Conservation (phyloP, 2,888 invertebrate species). For the Diarsia rubi region DNA sequence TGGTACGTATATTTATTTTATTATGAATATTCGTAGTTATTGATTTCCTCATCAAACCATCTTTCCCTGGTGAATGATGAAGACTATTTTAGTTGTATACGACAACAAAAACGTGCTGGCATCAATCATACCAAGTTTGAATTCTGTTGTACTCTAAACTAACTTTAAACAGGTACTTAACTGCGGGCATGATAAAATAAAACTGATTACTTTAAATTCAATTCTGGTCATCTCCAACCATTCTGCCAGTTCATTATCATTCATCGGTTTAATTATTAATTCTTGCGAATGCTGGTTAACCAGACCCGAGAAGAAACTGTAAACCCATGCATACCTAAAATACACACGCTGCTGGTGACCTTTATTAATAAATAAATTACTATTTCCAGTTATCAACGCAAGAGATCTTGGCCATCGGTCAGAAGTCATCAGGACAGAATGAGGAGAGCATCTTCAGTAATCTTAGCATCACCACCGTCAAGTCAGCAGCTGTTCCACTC, state of each 20-base stretch:
- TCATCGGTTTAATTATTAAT: background rate
- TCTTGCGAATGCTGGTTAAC: no score
- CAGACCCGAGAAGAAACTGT: no score
- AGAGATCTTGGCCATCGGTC: conserved; percentile 88
- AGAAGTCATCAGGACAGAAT: conserved; percentile 78
- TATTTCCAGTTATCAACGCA: conserved; percentile 82
- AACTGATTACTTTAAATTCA: background rate
- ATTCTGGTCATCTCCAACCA: no score
- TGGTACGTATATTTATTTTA: conserved; percentile 83
- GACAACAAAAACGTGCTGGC: background rate
- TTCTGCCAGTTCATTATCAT: background rate
- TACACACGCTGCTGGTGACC: no score
- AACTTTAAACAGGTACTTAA: background rate
- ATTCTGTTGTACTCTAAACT: background rate
- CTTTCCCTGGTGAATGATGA: background rate
- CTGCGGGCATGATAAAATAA: background rate
- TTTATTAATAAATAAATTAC: no score
- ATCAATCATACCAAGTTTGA: background rate
- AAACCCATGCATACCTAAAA: no score
- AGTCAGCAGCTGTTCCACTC: conserved; percentile 80
- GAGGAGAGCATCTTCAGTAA: conserved; percentile 79
- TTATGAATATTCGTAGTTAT: background rate
- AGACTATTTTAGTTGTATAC: background rate
- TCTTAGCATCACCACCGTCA: conserved; percentile 73
- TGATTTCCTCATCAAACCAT: conserved; percentile 6